Evolutionary conservation across 2,888 invertebrate genomes (phyloP), one percentile per base, ranked within the genome.

Genomic region (Danaus chrysippus): DNA sequence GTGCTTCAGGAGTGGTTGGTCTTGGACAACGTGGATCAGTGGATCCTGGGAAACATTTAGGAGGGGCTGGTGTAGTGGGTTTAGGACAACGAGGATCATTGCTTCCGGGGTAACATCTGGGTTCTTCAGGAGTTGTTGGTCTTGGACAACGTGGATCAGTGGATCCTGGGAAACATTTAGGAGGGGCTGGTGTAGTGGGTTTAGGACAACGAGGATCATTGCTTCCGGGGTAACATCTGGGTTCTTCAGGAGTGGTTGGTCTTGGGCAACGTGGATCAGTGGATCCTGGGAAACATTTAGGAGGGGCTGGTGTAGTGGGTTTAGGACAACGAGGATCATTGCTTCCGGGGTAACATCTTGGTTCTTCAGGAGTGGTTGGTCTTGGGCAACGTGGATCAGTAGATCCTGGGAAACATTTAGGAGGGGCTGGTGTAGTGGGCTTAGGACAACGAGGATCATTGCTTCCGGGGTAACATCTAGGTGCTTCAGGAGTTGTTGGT

Each of bases 351-450:
- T 78, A 79, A 55, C 81, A 81, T 62, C 75, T 76, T 11, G 69
- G 61, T 69, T 78, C 75, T 23, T 11, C 66, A 58, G 75, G 70
- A 17, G 75, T 66, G 1, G 80, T 73, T 42, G 78, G 75, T 54
- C 73, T 75, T 62, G 78, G 83, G 63, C 88, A 87, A 13, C 73
- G 74, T 1, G 82, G 82, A 15, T 84, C 80, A 0, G 70, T 71
- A 1, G 82, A 81, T 44, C 83, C 83, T 46, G 83, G 82, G 46
- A 79, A 82, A 52, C 83, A 82, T 62, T 62, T 66, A 17, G 74
- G 71, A 67, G 78, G 69, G 65, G 84, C 74, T 61, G 73, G 86
- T 23, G 71, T 76, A 65, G 66, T 73, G 62, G 69, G 72, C 57
- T 70, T 58, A 6, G 79, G 80, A 59, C 70, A 79, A 63, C 66